Evolutionary conservation across 2,797 vertebrate genomes (phyloP), one percentile per base, ranked within the genome.

Genomic region (Channallabes apus): DNA sequence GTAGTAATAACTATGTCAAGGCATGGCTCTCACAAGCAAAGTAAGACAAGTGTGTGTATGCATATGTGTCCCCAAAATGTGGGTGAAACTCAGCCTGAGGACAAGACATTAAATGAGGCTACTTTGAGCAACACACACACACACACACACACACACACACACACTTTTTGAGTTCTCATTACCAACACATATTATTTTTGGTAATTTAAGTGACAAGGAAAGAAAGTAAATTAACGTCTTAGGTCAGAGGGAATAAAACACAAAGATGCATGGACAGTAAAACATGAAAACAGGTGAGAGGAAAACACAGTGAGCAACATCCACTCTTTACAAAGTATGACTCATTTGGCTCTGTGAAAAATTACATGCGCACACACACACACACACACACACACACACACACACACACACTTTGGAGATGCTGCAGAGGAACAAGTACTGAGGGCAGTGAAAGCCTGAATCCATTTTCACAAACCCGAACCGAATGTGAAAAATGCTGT

Each of bases 341-440:
- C 84, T 88, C 85, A 86, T 88, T 80, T 88, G 78, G 65, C 73
- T 85, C 79, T 69, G 83, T 80, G 59, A 56, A 84, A 89, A 85
- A 87, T 79, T 78, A 85, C 80, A 67, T 61, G n/a, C n/a, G n/a
- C n/a, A n/a, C n/a, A n/a, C n/a, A n/a, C n/a, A n/a, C n/a, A n/a
- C n/a, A n/a, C n/a, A n/a, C n/a, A n/a, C n/a, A n/a, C n/a, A n/a
- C n/a, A n/a, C n/a, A n/a, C 35, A 32, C 62, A 29, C 64, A 84
- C 84, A 82, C 41, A 56, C n/a, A 67, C 12, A 68, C 35, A 77
- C 27, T 59, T 54, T 68, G 41, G 46, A 29, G 17, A 11, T 41
- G 29, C 56, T 83, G 41, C 41, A 86, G 82, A 71, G 58, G 75
- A 67, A 64, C n/a, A 38, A 79, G 68, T 56, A 41, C 1, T 24